Conservation (phyloP, 2,888 invertebrate genomes). For the Cryptus armator region DNA sequence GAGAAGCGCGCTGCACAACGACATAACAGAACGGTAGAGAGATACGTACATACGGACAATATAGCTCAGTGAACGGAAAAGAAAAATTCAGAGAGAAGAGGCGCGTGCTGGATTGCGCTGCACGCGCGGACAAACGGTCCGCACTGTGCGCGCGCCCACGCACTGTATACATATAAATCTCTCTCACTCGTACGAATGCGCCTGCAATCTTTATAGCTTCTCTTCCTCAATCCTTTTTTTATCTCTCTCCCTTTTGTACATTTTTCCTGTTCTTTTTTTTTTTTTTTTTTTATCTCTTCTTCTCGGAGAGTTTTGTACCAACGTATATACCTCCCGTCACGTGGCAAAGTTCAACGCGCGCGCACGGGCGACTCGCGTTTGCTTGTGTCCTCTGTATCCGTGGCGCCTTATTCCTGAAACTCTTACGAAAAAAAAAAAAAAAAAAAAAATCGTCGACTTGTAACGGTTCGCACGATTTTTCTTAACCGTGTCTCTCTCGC, state of each 20-base stretch:
- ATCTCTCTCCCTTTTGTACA: conserved; percentile 2
- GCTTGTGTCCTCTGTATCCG: background rate
- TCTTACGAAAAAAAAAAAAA: background rate
- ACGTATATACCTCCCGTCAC: conserved; percentile 33
- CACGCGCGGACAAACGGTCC: conserved; percentile 30
- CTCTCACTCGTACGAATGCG: conserved; percentile 13
- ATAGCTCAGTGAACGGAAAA: conserved; percentile 28
- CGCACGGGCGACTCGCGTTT: background rate
- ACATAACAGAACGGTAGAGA: background rate
- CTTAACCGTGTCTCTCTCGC: conserved; percentile 8
- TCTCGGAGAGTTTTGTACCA: conserved; percentile 30
- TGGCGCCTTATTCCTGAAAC: conserved; percentile 1
- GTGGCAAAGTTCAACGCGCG: conserved; percentile 51
- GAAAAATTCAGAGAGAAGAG: conserved; percentile 21
- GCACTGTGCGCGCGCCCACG: conserved; percentile 39
- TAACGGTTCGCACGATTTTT: conserved; percentile 8
- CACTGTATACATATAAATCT: conserved; percentile 10
- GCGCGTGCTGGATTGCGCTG: conserved; percentile 50
- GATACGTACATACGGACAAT: background rate
- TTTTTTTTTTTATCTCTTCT: conserved; percentile 1
- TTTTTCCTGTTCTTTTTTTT: background rate
- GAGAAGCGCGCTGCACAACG: background rate
- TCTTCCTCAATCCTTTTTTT: conserved; percentile 41
- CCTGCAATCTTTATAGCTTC: conserved; percentile 48
- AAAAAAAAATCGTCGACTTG: conserved; percentile 2